Evolutionary conservation across 1,140 invertebrate genomes (phyloP), one percentile per base, ranked within the genome.

Genomic region (Galleria mellonella): DNA sequence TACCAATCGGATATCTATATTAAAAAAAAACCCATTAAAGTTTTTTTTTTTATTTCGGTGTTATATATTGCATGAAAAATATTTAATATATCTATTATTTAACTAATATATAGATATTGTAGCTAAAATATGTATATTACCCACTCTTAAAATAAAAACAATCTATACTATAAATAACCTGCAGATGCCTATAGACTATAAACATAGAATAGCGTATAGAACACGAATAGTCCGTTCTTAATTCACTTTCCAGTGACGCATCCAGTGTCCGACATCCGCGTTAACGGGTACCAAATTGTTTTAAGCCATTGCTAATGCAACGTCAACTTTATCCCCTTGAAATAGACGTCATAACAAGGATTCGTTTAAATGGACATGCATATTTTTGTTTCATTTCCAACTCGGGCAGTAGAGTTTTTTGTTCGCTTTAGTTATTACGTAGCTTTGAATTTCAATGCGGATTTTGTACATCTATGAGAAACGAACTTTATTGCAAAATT

Each of bases 361-460:
- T 37, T 23, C 17, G 1, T 10, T 13, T 17, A 37, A 37, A 37
- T 37, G 35, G 13, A 37, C 35, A 37, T 37, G 35, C 8, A n/a
- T 13, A 37, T 15, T 37, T 37, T 37, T 37, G 35, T 37, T 37
- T 37, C 35, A 37, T 37, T 15, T 37, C 9, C 35, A 13, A 37
- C 13, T 37, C 35, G 13, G 14, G 35, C 35, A 23, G 17, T 6
- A 37, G 14, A 37, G 17, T 37, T 37, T 37, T 37, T 37, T 37
- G 35, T 37, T 37, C 35, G 13, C 17, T n/a, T 37, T 15, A 17
- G 35, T 37, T 37, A 37, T 37, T 37, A 37, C 35, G 17, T 37
- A 37, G 35, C 35, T 37, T 37, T 37, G 35, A 37, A 37, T 37
- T 37, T 37, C 35, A 37, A 37, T 37, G 35, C 35, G 14, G 35